Evolutionary conservation across 2,797 vertebrate genomes (phyloP).

Genomic region (Heterohyrax brucei): DNA sequence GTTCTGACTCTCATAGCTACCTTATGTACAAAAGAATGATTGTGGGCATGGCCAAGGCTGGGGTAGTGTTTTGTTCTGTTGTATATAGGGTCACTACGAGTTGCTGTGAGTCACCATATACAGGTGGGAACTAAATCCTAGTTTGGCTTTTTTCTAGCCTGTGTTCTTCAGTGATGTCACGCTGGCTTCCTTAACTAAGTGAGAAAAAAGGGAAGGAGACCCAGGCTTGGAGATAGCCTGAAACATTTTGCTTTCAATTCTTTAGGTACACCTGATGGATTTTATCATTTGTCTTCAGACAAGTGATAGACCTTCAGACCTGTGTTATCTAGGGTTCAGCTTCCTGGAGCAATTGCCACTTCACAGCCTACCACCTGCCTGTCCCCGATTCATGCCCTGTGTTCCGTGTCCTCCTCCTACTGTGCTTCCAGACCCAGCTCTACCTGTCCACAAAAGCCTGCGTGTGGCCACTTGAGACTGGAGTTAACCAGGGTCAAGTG

Average conservation of each 20-base stretch:
- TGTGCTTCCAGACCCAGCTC: too few relatives aligned
- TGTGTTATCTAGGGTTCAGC: neutral
- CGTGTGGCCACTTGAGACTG: neutral
- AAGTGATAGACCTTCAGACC: neutral
- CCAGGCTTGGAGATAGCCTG: too few relatives aligned
- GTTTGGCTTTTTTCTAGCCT: neutral
- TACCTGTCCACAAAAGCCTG: neutral
- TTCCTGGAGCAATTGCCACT: neutral
- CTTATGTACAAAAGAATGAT: too few relatives aligned
- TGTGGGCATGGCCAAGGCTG: too few relatives aligned
- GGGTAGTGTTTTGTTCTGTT: too few relatives aligned
- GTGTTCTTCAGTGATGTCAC: accelerated
- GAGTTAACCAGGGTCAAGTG: neutral
- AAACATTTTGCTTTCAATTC: too few relatives aligned
- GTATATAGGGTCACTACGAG: too few relatives aligned
- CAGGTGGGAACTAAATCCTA: neutral
- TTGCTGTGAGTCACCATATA: too few relatives aligned
- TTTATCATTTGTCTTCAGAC: neutral
- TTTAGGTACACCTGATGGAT: neutral
- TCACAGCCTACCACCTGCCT: accelerated
- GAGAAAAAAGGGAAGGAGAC: neutral
- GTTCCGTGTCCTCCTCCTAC: accelerated
- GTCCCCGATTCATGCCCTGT: accelerated
- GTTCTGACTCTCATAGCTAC: too few relatives aligned
- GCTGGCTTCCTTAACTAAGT: neutral